Conservation (phyloP, 23 tunicate genomes). For the Clavelina lepadiformis region DNA sequence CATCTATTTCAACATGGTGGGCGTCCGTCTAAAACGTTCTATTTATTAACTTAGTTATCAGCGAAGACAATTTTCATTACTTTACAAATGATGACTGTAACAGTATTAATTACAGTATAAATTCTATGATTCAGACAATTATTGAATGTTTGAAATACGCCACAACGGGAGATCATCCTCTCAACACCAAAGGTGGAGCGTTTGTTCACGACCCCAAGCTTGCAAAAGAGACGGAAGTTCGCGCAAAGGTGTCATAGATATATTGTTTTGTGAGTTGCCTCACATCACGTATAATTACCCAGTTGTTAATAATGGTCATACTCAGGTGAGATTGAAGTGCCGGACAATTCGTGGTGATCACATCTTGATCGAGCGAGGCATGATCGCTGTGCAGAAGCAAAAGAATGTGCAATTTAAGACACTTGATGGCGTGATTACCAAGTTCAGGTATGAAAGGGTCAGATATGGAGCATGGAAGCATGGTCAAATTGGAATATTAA, state of each 20-base stretch:
- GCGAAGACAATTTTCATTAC: no score
- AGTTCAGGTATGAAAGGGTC: constrained; percentile 8
- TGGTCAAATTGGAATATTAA: no score
- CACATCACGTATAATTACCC: no score
- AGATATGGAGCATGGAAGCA: neutral
- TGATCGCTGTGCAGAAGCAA: constrained; percentile 35
- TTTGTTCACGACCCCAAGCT: constrained; percentile 92
- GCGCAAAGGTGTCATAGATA: constrained; percentile 50
- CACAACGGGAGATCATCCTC: constrained; percentile 88
- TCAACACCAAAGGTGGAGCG: constrained; percentile 81
- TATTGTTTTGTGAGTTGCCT: neutral
- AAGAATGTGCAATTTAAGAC: constrained; percentile 49
- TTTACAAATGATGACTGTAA: no score
- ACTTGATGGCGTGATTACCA: constrained; percentile 56
- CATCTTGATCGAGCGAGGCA: constrained; percentile 37
- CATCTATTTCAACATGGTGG: no score
- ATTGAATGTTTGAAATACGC: constrained; percentile 94
- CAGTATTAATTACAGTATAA: no score
- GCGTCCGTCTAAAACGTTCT: no score
- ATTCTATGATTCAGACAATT: constrained; percentile 74
- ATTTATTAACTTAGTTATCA: no score
- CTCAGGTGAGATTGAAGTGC: constrained; percentile 50
- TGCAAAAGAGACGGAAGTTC: constrained; percentile 54
- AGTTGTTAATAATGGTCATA: neutral
- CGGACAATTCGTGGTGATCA: constrained; percentile 29